Evolutionary conservation across 2,113 vertebrate genomes (phyloP).

Genomic region (Nothobranchius kuhntae): DNA sequence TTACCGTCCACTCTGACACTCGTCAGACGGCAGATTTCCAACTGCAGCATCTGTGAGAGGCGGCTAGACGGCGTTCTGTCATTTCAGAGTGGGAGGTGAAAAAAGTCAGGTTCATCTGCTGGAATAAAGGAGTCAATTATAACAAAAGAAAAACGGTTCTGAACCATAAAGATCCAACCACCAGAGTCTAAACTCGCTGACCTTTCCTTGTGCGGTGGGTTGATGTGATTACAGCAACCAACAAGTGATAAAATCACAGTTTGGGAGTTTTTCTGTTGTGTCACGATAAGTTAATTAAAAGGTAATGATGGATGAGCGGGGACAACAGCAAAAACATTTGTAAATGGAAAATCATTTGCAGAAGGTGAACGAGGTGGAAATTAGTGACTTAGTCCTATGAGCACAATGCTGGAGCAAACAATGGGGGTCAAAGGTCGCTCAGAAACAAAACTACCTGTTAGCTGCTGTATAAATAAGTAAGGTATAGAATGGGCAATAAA

Average conservation of each 20-base stretch:
- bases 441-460: too few species aligned
- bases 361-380: not conserved
- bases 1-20: not conserved
- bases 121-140: not conserved
- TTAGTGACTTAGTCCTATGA: too few species aligned
- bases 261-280: slow-evolving; percentile 34
- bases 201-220: slow-evolving; percentile 42
- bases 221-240: slow-evolving; percentile 48
- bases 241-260: slow-evolving; percentile 40
- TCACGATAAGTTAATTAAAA: slow-evolving; percentile 45
- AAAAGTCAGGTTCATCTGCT: not conserved
- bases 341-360: too few species aligned
- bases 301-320: slow-evolving; percentile 14
- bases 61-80: not conserved
- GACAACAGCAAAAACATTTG: too few species aligned
- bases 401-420: too few species aligned
- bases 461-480: too few species aligned
- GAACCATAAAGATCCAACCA: slow-evolving; percentile 34
- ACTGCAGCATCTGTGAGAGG: not conserved
- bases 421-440: too few species aligned
- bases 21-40: slow-evolving; percentile 9
- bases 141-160: slow-evolving; percentile 5
- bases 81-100: not conserved
- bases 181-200: slow-evolving; percentile 36
- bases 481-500: too few species aligned